A percentile compares a stretch with the other conserved stretches of the same genome.
Evolutionary conservation across 2,113 vertebrate genomes (phyloP).

Genomic region (Buteo buteo): DNA sequence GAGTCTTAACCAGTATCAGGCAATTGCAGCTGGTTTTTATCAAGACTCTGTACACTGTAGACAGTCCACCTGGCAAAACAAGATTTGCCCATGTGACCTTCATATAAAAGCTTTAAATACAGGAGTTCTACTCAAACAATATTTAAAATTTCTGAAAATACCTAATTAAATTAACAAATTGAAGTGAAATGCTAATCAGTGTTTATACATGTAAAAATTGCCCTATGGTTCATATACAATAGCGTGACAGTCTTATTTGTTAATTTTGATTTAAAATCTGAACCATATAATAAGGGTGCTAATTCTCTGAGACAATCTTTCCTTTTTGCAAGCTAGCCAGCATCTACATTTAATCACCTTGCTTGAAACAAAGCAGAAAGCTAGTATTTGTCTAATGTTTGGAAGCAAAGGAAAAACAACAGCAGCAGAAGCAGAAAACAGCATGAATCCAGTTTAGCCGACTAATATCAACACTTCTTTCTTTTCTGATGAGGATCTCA

Average conservation of each 20-base stretch:
- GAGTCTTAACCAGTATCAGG: conserved; percentile 84
- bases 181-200: conserved; percentile 58
- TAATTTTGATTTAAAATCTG: conserved; percentile 57
- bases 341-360: neutral
- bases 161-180: conserved; percentile 66
- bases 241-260: conserved; percentile 6
- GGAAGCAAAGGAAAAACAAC: neutral
- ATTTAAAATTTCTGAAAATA: conserved; percentile 60
- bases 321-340: neutral
- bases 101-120: conserved; percentile 73
- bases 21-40: conserved; percentile 88
- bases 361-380: conserved; percentile 52
- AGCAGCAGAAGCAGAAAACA: neutral
- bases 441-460: neutral
- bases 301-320: conserved; percentile 14
- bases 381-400: neutral
- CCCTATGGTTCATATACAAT: conserved; percentile 20
- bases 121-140: conserved; percentile 73
- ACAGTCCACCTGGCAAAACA: conserved; percentile 93
- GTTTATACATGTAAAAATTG: conserved; percentile 51
- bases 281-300: conserved; percentile 5
- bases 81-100: conserved; percentile 76
- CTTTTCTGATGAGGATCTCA: conserved; percentile 20
- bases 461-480: conserved; percentile 30
- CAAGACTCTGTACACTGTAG: conserved; percentile 72